Evolutionary conservation across 2,113 vertebrate genomes (phyloP), one percentile per base, ranked within the genome.

Genomic region (Prochilodus magdalenae): DNA sequence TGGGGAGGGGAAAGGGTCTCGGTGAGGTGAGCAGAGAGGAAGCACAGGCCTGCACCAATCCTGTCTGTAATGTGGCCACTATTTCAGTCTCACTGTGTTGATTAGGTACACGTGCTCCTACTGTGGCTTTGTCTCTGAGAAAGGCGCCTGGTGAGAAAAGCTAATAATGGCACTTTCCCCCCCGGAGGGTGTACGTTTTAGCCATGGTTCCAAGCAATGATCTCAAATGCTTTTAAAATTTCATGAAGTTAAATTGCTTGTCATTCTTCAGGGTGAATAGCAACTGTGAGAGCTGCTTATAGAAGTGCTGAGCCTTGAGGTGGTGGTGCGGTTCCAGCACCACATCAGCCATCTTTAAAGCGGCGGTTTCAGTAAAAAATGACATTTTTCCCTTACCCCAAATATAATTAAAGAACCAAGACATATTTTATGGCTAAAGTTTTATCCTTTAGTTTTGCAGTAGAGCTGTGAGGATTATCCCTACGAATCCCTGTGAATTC

Each of bases 11-110:
- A 85, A 26, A 40, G 81, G 75, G 85, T 79, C 72, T 88, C 88
- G 81, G 83, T 84, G 83, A 77, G 26, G 87, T 75, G 87, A 86
- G 86, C 86, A 88, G 85, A 88, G 84, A 27, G 76, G 57, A 40
- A 77, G 36, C 73, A 66, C n/a, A 66, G 14, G 6, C 18, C 36
- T 29, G 18, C 62, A 76, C 51, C 73, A 75, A 51, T 80, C 30
- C 29, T 81, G 30, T 75, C 18, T 69, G 53, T 33, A 79, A 70
- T 80, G 66, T 60, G 47, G 67, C 51, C 75, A 59, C 73, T 53
- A 59, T 81, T 67, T 60, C 70, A 72, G 79, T 67, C 75, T 60
- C 69, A 77, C 30, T 30, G n/a, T 29, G 75, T 71, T 86, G 69
- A 83, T 83, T 83, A 74, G 59, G n/a, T 44, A 73, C 81, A 83